A percentile compares a stretch with the other conserved stretches of the same genome.
These are phyloP conservation scores for Phaonia tiefii DNA, from an alignment of 2,888 invertebrate species.

Conservation along the genomic window DNA sequence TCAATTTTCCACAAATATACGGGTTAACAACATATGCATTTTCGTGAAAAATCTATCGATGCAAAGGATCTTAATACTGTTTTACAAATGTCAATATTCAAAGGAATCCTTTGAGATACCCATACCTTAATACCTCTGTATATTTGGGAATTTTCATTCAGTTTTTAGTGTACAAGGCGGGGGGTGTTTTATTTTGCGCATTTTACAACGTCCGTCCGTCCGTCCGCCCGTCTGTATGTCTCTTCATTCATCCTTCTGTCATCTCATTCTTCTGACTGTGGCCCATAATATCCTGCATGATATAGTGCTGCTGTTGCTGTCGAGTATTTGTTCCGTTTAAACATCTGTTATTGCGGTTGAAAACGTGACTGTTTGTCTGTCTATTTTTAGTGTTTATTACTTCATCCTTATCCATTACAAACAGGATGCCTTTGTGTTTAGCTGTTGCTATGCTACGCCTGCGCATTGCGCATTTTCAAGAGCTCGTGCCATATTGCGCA, in stretches of 20 bases:
- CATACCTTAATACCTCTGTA: not conserved
- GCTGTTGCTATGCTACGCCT: slow-evolving; percentile 3
- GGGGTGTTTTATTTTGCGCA: slow-evolving; percentile 36
- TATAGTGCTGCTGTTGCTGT: no score
- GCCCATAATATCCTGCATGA: no score
- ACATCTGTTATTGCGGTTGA: slow-evolving; percentile 39
- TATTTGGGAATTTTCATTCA: not conserved
- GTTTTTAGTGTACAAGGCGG: not conserved
- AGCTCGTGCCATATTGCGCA: slow-evolving; percentile 68
- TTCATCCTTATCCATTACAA: not conserved
- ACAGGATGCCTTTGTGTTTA: slow-evolving; percentile 8
- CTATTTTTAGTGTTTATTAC: slow-evolving; percentile 39
- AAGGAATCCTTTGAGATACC: not conserved
- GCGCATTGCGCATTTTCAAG: slow-evolving; percentile 24
- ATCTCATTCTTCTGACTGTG: not conserved
- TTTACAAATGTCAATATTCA: not conserved
- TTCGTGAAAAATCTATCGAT: not conserved
- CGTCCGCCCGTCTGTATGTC: not conserved
- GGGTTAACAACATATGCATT: slow-evolving; percentile 38
- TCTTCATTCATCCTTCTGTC: no score
- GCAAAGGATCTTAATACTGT: not conserved
- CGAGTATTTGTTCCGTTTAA: not conserved
- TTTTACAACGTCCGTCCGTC: not conserved
- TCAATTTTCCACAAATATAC: not conserved
- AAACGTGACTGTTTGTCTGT: slow-evolving; percentile 1